These are phyloP conservation scores for Decapterus maruadsi DNA, from an alignment of 2,797 vertebrate species.

Conservation along the genomic window DNA sequence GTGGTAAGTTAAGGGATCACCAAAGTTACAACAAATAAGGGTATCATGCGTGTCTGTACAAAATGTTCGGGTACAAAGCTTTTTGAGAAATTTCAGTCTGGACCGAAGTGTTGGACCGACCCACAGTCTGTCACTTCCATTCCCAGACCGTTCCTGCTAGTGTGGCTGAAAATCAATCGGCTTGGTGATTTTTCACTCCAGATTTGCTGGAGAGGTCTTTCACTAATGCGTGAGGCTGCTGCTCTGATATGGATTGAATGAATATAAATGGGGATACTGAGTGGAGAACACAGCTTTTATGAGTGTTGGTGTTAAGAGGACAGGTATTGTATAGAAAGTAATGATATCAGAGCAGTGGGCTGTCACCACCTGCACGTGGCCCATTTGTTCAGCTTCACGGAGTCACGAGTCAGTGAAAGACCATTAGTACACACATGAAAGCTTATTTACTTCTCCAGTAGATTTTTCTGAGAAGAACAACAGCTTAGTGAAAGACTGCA, in stretches of 20 bases:
- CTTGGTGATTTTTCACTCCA: constrained; percentile 16
- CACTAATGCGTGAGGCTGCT: constrained; percentile 25
- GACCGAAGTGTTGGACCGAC: constrained; percentile 17
- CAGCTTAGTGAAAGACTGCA: constrained; percentile 35
- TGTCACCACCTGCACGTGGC: constrained; percentile 20
- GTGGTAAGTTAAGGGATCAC: background rate
- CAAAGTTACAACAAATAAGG: background rate
- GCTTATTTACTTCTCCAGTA: constrained; percentile 30
- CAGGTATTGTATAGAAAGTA: constrained; percentile 33
- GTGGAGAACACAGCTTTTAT: constrained; percentile 22
- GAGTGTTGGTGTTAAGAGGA: constrained; percentile 33
- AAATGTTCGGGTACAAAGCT: constrained; percentile 13
- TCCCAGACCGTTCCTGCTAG: background rate
- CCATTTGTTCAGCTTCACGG: constrained; percentile 60
- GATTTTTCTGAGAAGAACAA: constrained; percentile 36
- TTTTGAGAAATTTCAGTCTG: constrained; percentile 15
- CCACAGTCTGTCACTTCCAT: background rate
- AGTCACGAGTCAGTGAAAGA: constrained; percentile 31
- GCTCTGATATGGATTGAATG: constrained; percentile 43
- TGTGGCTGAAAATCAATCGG: constrained; percentile 17
- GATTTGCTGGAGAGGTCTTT: constrained; percentile 12
- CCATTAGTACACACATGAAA: constrained; percentile 58
- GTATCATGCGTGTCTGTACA: background rate
- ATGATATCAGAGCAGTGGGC: constrained; percentile 40
- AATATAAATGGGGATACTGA: constrained; percentile 52